phyloP scores from a whole-genome alignment of 2,888 invertebrate species.

The Corbicula japonica region DNA sequence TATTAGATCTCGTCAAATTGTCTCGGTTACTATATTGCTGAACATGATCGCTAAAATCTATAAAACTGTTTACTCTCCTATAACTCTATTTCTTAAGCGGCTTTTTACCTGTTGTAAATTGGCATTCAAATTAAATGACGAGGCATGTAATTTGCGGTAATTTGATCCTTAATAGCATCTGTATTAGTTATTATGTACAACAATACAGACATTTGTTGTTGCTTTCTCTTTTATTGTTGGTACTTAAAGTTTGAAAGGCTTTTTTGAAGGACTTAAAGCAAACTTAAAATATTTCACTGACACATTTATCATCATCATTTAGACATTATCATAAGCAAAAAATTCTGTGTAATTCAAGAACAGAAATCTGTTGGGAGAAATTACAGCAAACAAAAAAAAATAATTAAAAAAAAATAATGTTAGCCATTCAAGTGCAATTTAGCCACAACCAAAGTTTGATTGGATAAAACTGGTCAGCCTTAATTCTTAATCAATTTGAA shows the following conservation, averaged over 20 bases:
- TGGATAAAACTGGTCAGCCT: too few species aligned
- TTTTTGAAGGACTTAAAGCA: neutral
- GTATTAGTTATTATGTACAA: neutral
- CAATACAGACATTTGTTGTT: neutral
- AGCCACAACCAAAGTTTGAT: too few species aligned
- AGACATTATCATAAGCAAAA: too few species aligned
- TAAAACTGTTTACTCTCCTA: conserved; percentile 16
- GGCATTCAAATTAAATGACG: neutral
- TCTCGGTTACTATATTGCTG: conserved; percentile 8
- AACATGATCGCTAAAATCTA: conserved; percentile 8
- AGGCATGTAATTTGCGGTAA: conserved; percentile 24
- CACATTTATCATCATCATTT: neutral
- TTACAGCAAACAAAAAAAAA: too few species aligned
- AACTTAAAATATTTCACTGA: neutral
- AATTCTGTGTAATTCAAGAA: too few species aligned
- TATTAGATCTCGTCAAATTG: conserved; percentile 15
- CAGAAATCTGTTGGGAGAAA: too few species aligned
- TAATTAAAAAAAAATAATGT: too few species aligned
- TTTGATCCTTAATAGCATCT: conserved; percentile 7
- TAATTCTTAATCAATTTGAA: too few species aligned
- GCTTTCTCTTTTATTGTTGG: neutral
- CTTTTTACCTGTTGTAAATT: conserved; percentile 8
- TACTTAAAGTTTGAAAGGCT: neutral
- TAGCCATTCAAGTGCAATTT: too few species aligned
- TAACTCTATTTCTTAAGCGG: conserved; percentile 3